These are phyloP conservation scores for Ancistrus triradiatus DNA, from an alignment of 2,113 vertebrate species.

Conservation along the genomic window DNA sequence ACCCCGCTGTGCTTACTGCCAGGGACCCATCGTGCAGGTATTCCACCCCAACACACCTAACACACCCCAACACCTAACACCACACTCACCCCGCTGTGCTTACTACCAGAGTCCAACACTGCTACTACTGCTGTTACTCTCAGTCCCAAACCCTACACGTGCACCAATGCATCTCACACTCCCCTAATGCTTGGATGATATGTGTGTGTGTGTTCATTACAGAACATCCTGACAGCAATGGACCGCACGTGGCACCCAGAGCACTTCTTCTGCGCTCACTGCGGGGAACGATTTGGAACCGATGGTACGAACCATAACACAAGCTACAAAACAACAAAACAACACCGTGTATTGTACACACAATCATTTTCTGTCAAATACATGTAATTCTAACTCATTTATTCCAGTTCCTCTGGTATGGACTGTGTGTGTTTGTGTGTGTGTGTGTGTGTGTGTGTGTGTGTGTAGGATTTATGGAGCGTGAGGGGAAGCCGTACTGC, in stretches of 20 bases:
- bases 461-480: conserved; percentile 77
- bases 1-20: conserved; percentile 83
- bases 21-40: conserved; percentile 74
- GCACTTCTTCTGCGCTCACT: conserved; percentile 88
- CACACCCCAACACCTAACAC: background rate
- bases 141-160: no score
- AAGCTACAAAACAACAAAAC: background rate
- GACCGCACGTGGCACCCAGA: conserved; percentile 89
- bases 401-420: background rate
- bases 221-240: conserved; percentile 88
- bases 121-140: no score
- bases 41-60: background rate
- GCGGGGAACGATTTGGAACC: conserved; percentile 75
- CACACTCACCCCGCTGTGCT: background rate
- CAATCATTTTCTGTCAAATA: no score
- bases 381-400: no score
- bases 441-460: no score
- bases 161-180: no score
- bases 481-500: conserved; percentile 82
- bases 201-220: conserved; percentile 31
- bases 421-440: no score
- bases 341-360: background rate
- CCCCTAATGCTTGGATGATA: no score
- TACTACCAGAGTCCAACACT: no score
- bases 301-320: conserved; percentile 65